Base-by-base conservation (phyloP, 1,140 invertebrate genomes). In the Drosophila neocordata region DNA sequence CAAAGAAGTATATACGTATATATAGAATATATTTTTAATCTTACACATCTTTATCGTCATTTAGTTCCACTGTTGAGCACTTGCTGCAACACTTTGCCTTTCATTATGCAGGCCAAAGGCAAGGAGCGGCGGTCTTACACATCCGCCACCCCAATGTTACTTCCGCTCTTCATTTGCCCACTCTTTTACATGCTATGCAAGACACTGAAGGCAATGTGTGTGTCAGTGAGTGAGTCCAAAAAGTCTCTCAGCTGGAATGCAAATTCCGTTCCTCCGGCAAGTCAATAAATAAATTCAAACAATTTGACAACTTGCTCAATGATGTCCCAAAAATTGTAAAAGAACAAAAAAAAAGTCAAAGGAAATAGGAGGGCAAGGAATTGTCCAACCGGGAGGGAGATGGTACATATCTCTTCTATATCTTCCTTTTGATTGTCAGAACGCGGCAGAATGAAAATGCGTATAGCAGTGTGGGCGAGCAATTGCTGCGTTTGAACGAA, bases 281-380 rank as follows among this genome's bases (percentile, higher is more conserved):
- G 83, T 88, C 83, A 88, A 87, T 87, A 88, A 88, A 88, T 88
- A 88, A 88, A 83, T 88, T 88, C 76, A 88, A 88, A 88, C 83
- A 88, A 88, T 88, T 88, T 88, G 83, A 88, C 82, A 85, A 85
- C 82, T 87, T 87, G 75, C 83, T 85, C 82, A 87, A 85, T 85
- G 82, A 74, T 34, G 8, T 68, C 65, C 69, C 62, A 55, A 65
- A 69, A 69, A 73, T 73, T 66, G 72, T 78, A 44, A 18, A 44
- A 24, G 24, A 59, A 24, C 22, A 73, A 53, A 55, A 35, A 35
- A 35, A 51, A 53, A 41, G 31, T 20, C 22, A 24, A 44, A 35
- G 31, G 57, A 27, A 41, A 6, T 31, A 20, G 27, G 12, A n/a
- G 13, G n/a, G n/a, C n/a, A n/a, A n/a, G n/a, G n/a, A n/a, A n/a